Evolutionary conservation across 2,888 invertebrate genomes (phyloP), one percentile per base, ranked within the genome.

Genomic region (Marasmarcha lunaedactyla): DNA sequence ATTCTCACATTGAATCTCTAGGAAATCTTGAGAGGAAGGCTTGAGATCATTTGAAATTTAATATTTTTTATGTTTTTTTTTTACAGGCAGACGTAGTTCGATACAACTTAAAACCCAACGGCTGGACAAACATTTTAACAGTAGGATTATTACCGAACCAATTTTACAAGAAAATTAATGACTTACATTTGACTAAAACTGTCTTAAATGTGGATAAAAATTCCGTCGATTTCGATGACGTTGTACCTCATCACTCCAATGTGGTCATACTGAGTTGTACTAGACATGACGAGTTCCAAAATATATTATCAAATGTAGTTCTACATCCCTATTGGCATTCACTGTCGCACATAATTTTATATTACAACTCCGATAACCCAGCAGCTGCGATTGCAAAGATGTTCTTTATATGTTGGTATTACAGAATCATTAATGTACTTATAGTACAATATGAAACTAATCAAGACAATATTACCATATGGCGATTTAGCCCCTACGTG

Each of bases 341-440:
- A 3, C 57, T 54, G 3, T 49, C 73, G 3, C 62, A 72, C 27
- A 45, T 78, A 34, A 34, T 78, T 5, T 63, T 69, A 42, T 67
- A 63, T 36, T 63, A 65, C n/a, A 46, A 46, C 13, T 20, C 42
- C 2, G 15, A 45, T 12, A 47, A 46, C 14, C 43, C 57, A 7
- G 49, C 46, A 20, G 43, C 50, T 33, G 45, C 46, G 1, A 42
- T 67, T 9, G 63, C 71, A 2, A 66, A 58, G 48, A 48, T 76
- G 42, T 73, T 72, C 43, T 77, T 61, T 37, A 59, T 55, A 15
- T 52, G 71, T 25, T 76, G 77, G 76, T 76, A 62, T 45, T 59
- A 67, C 40, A 69, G 55, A 52, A 61, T 59, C 4, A 50, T 59
- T 15, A 72, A 77, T 41, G 57, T 52, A 1, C 46, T 71, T 2